Percentiles rank a stretch among this genome's conserved stretches.
Evolutionary conservation across 2,888 invertebrate genomes (phyloP).

Genomic region (Andricus quercusramuli): DNA sequence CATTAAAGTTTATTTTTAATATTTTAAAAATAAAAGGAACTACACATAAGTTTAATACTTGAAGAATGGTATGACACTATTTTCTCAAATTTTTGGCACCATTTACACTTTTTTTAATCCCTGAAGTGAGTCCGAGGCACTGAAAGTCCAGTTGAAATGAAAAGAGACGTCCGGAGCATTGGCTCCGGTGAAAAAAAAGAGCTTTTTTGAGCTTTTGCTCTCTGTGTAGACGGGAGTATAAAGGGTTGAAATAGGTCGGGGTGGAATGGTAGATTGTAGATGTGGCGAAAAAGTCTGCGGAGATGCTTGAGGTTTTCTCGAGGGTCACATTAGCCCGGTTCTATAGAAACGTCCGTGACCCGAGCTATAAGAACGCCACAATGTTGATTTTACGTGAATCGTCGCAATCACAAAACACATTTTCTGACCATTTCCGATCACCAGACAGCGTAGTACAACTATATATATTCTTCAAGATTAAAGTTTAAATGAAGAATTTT

Average conservation of each 20-base stretch:
- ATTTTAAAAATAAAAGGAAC: too few relatives aligned
- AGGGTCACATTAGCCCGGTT: slow-evolving; percentile 58
- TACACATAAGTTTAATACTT: too few relatives aligned
- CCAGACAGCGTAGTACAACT: neutral
- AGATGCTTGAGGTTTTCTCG: slow-evolving; percentile 55
- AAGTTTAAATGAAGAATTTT: too few relatives aligned
- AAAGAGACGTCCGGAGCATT: neutral
- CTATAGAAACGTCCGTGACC: slow-evolving; percentile 54
- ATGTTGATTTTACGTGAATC: slow-evolving; percentile 26
- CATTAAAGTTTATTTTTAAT: too few relatives aligned
- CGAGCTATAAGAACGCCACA: neutral
- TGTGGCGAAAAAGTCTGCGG: slow-evolving; percentile 26
- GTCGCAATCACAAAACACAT: slow-evolving; percentile 14
- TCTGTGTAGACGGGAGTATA: neutral
- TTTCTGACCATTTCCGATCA: neutral
- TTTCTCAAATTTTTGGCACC: too few relatives aligned
- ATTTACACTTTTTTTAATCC: too few relatives aligned
- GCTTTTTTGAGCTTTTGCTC: neutral
- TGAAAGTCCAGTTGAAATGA: neutral
- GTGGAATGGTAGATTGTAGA: neutral
- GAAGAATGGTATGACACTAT: too few relatives aligned
- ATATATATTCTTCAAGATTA: too few relatives aligned
- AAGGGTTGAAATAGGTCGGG: slow-evolving; percentile 22
- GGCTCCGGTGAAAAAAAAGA: neutral
- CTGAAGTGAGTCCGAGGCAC: too few relatives aligned